phyloP scores from a whole-genome alignment of 2,113 vertebrate genomes.

The Dascyllus trimaculatus region DNA sequence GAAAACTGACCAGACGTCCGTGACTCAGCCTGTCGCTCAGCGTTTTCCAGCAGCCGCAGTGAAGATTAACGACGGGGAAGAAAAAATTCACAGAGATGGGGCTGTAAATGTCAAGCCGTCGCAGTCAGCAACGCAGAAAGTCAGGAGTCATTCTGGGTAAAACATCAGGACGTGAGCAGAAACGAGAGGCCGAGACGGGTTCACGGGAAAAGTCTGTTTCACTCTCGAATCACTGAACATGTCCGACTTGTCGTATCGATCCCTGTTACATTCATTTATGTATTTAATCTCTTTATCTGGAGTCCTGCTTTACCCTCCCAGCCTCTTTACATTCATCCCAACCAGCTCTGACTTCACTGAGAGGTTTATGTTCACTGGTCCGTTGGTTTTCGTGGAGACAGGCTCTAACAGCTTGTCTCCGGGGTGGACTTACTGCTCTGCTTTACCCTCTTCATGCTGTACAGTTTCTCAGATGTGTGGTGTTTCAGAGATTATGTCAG shows the following conservation, averaged over 20 bases:
- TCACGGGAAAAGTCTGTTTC: not conserved
- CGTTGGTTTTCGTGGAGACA: too few relatives aligned
- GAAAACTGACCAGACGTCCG: too few relatives aligned
- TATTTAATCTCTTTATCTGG: not conserved
- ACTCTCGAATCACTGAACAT: not conserved
- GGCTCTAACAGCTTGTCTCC: too few relatives aligned
- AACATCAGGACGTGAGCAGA: not conserved
- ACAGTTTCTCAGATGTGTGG: too few relatives aligned
- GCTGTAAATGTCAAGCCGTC: slow-evolving; percentile 35
- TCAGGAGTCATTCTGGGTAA: slow-evolving; percentile 18
- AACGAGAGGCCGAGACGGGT: not conserved
- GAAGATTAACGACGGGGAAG: not conserved
- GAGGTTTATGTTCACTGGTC: too few relatives aligned
- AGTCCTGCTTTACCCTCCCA: too few relatives aligned
- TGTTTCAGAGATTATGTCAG: too few relatives aligned
- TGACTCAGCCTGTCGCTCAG: slow-evolving; percentile 1
- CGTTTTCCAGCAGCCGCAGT: slow-evolving; percentile 4
- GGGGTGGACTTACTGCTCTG: too few relatives aligned
- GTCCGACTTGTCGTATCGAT: not conserved
- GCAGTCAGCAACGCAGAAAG: not conserved
- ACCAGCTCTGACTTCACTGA: too few relatives aligned
- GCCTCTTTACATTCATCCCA: too few relatives aligned
- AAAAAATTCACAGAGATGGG: not conserved
- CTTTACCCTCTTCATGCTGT: too few relatives aligned
- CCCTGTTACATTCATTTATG: not conserved